These are phyloP conservation scores for Cyrtodaria siliqua DNA, from an alignment of 2,888 invertebrate genomes.

Conservation along the genomic window DNA sequence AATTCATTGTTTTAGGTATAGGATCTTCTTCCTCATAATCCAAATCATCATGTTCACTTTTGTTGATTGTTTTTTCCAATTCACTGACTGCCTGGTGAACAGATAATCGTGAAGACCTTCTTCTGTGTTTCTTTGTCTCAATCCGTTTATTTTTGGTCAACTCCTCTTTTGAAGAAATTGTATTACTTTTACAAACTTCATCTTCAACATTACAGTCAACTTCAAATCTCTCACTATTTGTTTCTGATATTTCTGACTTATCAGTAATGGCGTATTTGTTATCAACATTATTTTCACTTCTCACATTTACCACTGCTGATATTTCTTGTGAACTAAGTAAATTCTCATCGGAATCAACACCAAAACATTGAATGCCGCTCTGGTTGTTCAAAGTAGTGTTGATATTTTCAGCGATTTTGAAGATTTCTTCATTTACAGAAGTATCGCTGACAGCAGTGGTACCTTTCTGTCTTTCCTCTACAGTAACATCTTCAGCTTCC, in stretches of 20 bases:
- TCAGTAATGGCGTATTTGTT: no score
- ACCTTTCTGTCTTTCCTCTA: not conserved
- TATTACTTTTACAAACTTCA: no score
- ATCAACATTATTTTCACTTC: no score
- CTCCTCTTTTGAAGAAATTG: not conserved
- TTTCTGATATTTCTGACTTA: no score
- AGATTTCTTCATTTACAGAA: conserved; percentile 46
- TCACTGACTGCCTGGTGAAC: conserved; percentile 26
- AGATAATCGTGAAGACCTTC: conserved; percentile 27
- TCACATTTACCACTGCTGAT: not conserved
- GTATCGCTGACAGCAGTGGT: conserved; percentile 25
- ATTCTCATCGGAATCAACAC: conserved; percentile 43
- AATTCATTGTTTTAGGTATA: conserved; percentile 5
- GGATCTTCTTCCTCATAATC: conserved; percentile 16
- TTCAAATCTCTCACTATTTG: no score
- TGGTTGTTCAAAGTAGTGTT: conserved; percentile 35
- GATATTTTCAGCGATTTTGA: conserved; percentile 49
- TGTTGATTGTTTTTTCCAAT: conserved; percentile 12
- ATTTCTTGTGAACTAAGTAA: conserved; percentile 45
- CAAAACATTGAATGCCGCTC: conserved; percentile 23
- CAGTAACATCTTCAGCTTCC: not conserved
- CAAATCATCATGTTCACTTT: not conserved
- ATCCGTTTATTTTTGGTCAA: conserved; percentile 1
- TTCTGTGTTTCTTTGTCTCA: conserved; percentile 20
- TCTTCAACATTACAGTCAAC: no score